Conservation (phyloP, 1,140 invertebrate genomes). For the Gyrodactylus salaris region DNA sequence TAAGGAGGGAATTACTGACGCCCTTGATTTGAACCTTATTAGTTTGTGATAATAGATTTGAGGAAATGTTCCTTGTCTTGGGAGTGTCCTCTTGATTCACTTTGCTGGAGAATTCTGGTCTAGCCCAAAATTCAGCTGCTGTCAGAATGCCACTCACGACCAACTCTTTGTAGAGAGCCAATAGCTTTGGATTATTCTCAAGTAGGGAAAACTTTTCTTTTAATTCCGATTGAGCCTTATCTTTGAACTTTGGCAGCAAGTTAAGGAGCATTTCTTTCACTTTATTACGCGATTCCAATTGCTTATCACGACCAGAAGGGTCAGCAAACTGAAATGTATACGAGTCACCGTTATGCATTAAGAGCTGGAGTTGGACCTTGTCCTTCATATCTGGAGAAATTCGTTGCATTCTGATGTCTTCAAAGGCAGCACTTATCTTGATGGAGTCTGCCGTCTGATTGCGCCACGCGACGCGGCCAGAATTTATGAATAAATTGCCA, state of each 20-base stretch:
- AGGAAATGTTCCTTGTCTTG: background rate
- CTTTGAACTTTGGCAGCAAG: constrained; percentile 65
- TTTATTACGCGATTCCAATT: constrained; percentile 53
- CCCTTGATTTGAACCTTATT: background rate
- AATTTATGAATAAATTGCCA: constrained; percentile 73
- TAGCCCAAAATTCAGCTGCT: constrained; percentile 71
- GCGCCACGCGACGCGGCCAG: constrained; percentile 72
- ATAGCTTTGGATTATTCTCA: constrained; percentile 25
- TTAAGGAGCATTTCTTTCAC: constrained; percentile 67
- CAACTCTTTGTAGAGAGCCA: constrained; percentile 35
- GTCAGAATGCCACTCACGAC: constrained; percentile 65
- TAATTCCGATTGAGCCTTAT: constrained; percentile 54
- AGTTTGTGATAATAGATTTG: background rate
- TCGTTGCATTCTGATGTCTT: constrained; percentile 88
- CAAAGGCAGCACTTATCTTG: constrained; percentile 57
- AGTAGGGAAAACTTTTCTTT: constrained; percentile 25
- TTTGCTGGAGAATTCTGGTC: background rate
- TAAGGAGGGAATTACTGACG: constrained; percentile 19
- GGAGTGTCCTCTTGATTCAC: background rate
- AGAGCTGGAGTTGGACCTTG: constrained; percentile 90
- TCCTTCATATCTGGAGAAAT: constrained; percentile 88
- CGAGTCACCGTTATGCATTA: constrained; percentile 57
- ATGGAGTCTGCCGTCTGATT: constrained; percentile 52
- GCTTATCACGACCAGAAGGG: constrained; percentile 37
- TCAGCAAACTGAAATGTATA: constrained; percentile 94